Conservation (phyloP, 92 coral and sea anemone species). For the Epizoanthus stellaris region DNA sequence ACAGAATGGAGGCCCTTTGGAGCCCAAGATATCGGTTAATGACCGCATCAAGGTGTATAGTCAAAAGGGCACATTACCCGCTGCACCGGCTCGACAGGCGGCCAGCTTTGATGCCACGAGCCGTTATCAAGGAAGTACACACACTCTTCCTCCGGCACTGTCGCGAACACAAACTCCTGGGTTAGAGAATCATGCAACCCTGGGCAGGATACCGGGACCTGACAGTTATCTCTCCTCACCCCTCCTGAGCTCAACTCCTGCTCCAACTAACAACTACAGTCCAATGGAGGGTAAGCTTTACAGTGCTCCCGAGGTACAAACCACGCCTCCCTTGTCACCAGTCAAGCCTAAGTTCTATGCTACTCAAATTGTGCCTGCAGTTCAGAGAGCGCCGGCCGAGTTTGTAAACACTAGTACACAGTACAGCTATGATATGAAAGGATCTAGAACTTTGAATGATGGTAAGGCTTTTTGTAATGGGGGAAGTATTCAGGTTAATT, state of each 20-base stretch:
- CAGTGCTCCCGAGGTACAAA: conserved; percentile 64
- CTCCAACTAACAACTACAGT: conserved; percentile 46
- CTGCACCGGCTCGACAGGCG: conserved; percentile 78
- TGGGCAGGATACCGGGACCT: conserved; percentile 41
- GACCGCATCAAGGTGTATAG: conserved; percentile 37
- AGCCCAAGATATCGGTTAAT: conserved; percentile 10
- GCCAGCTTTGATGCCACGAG: conserved; percentile 85
- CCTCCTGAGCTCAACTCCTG: conserved; percentile 21
- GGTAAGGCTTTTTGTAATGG: conserved; percentile 32
- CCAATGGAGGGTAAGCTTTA: conserved; percentile 59
- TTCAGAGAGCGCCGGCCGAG: conserved; percentile 56
- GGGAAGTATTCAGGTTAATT: conserved; percentile 36
- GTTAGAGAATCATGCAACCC: conserved; percentile 16
- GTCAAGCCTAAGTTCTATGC: conserved; percentile 77
- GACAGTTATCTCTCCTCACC: conserved; percentile 31
- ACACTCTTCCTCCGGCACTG: conserved; percentile 1
- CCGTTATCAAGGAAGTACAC: conserved; percentile 42
- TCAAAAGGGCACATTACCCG: conserved; percentile 16
- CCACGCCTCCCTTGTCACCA: conserved; percentile 71
- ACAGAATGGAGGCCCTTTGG: conserved; percentile 14
- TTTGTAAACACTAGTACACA: conserved; percentile 8
- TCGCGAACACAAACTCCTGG: conserved; percentile 37
- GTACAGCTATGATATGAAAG: neutral
- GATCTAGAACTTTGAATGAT: conserved; percentile 2
- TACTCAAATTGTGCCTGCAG: conserved; percentile 68